phyloP scores from a whole-genome alignment of 2,888 invertebrate genomes.

The Muschampia plurimacula region DNA sequence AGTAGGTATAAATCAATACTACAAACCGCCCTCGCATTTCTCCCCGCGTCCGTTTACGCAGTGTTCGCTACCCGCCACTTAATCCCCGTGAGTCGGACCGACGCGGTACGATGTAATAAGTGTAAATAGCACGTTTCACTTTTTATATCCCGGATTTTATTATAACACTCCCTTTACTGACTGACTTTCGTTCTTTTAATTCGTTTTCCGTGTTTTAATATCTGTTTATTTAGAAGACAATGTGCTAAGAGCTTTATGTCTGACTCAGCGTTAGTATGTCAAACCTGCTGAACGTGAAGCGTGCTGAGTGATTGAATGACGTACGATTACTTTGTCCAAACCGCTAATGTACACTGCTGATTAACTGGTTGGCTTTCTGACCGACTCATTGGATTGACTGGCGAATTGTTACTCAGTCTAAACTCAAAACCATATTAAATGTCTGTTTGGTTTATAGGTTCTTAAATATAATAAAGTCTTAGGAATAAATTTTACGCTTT shows the following conservation, averaged over 20 bases:
- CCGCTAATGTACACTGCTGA: too few relatives aligned
- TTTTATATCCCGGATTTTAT: slow-evolving; percentile 34
- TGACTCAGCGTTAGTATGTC: too few relatives aligned
- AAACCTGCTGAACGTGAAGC: too few relatives aligned
- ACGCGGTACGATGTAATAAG: slow-evolving; percentile 48
- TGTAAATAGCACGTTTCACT: slow-evolving; percentile 46
- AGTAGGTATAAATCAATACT: not conserved
- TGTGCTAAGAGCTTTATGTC: not conserved
- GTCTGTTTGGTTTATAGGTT: too few relatives aligned
- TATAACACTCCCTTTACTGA: slow-evolving; percentile 23
- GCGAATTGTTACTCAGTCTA: too few relatives aligned
- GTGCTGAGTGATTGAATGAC: too few relatives aligned
- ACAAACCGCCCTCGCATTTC: not conserved
- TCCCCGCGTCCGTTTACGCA: slow-evolving; percentile 29
- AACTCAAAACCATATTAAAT: too few relatives aligned
- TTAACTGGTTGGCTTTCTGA: too few relatives aligned
- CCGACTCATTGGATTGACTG: too few relatives aligned
- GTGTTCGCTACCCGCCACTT: slow-evolving; percentile 22
- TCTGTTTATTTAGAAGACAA: not conserved
- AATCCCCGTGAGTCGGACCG: slow-evolving; percentile 41
- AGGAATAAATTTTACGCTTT: too few relatives aligned
- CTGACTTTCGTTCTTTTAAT: slow-evolving; percentile 28
- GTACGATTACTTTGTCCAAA: too few relatives aligned
- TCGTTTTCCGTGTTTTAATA: not conserved
- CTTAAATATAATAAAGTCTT: too few relatives aligned